A percentile compares a stretch with the other conserved stretches of the same genome.
These are phyloP conservation scores for Pangasius larnaudii DNA, from an alignment of 2,797 vertebrate genomes.

Conservation along the genomic window DNA sequence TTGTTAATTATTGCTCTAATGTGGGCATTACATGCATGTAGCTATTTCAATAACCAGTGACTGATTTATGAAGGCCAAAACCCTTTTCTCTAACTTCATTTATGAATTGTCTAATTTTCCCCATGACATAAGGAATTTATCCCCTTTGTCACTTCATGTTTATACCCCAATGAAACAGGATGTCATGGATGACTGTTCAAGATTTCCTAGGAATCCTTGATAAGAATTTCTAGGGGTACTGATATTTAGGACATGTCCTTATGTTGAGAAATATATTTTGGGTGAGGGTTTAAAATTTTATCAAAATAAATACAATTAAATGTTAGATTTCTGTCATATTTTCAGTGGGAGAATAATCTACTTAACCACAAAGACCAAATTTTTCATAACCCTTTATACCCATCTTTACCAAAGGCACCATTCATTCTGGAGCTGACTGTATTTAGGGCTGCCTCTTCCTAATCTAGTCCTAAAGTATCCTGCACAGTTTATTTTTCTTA, in stretches of 20 bases:
- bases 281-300: not conserved
- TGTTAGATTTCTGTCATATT: not conserved
- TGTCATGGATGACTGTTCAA: not conserved
- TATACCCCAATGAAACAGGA: not conserved
- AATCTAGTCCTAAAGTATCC: not conserved
- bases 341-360: not conserved
- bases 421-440: not conserved
- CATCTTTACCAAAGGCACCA: constrained; percentile 12
- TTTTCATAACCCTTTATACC: not conserved
- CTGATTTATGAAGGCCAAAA: not conserved
- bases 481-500: constrained; percentile 3
- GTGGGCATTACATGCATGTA: not conserved
- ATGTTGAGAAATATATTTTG: not conserved
- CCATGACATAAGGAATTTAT: not conserved
- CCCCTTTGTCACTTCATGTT: constrained; percentile 1
- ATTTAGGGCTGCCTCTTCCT: constrained; percentile 31
- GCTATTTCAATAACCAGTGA: not conserved
- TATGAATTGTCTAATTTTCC: not conserved
- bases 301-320: not conserved
- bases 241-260: not conserved
- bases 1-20: not conserved
- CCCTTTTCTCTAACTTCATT: not conserved
- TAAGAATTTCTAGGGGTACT: not conserved
- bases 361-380: not conserved
- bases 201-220: not conserved